Evolutionary conservation across 2,797 vertebrate species (phyloP), one percentile per base, ranked within the genome.

Genomic region (Cetoscarus ocellatus): DNA sequence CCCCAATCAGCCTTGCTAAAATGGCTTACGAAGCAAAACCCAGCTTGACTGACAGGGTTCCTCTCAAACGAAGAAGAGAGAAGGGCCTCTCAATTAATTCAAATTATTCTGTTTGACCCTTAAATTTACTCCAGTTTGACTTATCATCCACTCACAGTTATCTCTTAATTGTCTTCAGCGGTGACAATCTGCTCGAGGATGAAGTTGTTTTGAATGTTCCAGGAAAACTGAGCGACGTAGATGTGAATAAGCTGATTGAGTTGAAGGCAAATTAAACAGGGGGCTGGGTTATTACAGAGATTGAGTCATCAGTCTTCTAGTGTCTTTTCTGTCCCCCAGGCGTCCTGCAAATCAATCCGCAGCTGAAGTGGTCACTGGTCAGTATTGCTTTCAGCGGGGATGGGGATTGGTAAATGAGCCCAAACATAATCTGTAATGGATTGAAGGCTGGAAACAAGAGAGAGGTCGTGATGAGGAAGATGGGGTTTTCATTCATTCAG

Each of bases 241-340:
- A 60, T 52, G 52, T 72, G 55, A 70, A 74, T 52, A 49, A n/a
- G 56, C 67, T 65, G 75, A 83, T 72, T 83, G 74, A 84, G 69
- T 27, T 80, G 64, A 73, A 74, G 69, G 69, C 56, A 75, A 89
- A 86, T 84, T 73, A 74, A 86, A 74, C 7, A 2, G 2, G 27
- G 49, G 40, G 36, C 55, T 10, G 0, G 36, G 69, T 87, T 82
- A 87, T 88, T 83, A 86, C 64, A 73, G 75, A 69, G 74, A 89
- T 79, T 66, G 75, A 88, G 68, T 81, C 87, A 82, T 89, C 74
- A 55, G 74, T 90, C 86, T 84, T 79, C 58, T 27, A 48, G 55
- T 74, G 65, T 81, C 71, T 79, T 77, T 62, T 70, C 34, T 27
- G 69, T 80, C 79, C 68, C 75, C 48, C 0, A 6, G 73, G 75